phyloP scores from a whole-genome alignment of 2,797 vertebrate species.

The Betta splendens region DNA sequence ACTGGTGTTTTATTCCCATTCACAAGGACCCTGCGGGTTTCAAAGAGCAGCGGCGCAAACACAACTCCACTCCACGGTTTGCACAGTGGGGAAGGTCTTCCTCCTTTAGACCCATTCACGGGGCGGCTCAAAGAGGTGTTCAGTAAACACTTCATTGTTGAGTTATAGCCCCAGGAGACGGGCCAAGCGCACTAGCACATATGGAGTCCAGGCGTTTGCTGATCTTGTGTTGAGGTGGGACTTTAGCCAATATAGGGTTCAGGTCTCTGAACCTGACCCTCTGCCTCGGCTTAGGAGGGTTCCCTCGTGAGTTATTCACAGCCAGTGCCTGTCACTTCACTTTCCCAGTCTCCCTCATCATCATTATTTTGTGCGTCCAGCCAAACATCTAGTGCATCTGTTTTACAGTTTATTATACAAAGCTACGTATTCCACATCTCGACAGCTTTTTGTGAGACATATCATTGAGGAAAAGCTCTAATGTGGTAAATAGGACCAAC shows the following conservation, averaged over 20 bases:
- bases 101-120: slow-evolving; percentile 54
- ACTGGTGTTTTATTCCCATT: slow-evolving; percentile 58
- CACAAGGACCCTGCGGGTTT: slow-evolving; percentile 40
- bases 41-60: slow-evolving; percentile 69
- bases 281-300: slow-evolving; percentile 34
- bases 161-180: slow-evolving; percentile 62
- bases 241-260: slow-evolving; percentile 54
- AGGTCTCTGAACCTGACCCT: slow-evolving; percentile 57
- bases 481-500: not conserved
- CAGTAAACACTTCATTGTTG: slow-evolving; percentile 73
- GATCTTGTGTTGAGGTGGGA: slow-evolving; percentile 71
- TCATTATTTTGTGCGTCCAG: not conserved
- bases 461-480: not conserved
- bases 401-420: not conserved
- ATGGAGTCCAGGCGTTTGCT: slow-evolving; percentile 69
- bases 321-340: slow-evolving; percentile 10
- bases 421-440: not conserved
- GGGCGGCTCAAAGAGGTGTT: slow-evolving; percentile 70
- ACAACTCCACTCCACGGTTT: slow-evolving; percentile 63
- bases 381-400: not conserved
- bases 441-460: not conserved
- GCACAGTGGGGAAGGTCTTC: slow-evolving; percentile 57
- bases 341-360: slow-evolving; percentile 1
- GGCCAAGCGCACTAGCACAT: slow-evolving; percentile 57
- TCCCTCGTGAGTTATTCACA: slow-evolving; percentile 47